phyloP scores from a whole-genome alignment of 1,140 invertebrate species.

The Dolichoris vasculosae region DNA sequence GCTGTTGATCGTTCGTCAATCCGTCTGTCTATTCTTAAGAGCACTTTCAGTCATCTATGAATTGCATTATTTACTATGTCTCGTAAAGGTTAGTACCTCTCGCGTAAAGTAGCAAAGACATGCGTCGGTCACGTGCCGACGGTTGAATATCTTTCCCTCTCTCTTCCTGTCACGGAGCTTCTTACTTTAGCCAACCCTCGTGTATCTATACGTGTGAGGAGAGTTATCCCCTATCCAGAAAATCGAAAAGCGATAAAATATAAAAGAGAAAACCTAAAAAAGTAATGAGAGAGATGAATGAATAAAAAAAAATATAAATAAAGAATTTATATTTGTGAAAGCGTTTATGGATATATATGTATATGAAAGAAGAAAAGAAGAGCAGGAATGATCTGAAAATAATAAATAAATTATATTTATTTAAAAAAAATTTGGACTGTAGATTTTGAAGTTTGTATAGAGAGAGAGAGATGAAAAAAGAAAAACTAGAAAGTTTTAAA shows the following conservation, averaged over 20 bases:
- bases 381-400: too few species aligned
- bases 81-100: neutral
- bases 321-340: neutral
- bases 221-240: constrained; percentile 10
- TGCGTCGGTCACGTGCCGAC: constrained; percentile 66
- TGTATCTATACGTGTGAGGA: neutral
- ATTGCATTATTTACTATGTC: neutral
- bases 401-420: too few species aligned
- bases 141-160: constrained; percentile 46
- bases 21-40: constrained; percentile 49
- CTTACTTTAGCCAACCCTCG: constrained; percentile 63
- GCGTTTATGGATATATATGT: neutral
- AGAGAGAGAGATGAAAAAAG: too few species aligned
- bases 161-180: constrained; percentile 65
- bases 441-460: too few species aligned
- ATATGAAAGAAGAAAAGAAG: too few species aligned
- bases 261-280: constrained; percentile 48
- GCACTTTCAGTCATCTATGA: constrained; percentile 35
- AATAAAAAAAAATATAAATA: too few species aligned
- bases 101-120: neutral
- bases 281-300: constrained; percentile 40
- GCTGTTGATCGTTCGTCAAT: constrained; percentile 56
- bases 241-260: constrained; percentile 52
- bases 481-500: too few species aligned
- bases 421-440: too few species aligned